Conservation (phyloP, 2,888 invertebrate genomes). For the Creontiades dilutus region DNA sequence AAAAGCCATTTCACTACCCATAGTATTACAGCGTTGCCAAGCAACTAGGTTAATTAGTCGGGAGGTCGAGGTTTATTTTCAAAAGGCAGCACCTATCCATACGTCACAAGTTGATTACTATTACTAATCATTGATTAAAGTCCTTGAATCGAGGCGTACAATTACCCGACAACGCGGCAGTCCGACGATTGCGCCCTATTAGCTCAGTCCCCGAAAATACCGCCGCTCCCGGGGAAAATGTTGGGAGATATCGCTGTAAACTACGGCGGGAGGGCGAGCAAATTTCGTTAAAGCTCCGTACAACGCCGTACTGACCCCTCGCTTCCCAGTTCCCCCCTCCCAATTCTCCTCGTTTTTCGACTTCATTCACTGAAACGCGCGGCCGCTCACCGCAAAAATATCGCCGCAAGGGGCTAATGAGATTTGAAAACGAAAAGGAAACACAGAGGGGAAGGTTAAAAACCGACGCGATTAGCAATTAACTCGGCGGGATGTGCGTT, state of each 20-base stretch:
- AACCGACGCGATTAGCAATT: constrained; percentile 47
- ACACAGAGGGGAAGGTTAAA: constrained; percentile 27
- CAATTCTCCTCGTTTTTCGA: not conserved
- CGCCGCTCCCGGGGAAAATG: not conserved
- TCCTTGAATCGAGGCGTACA: no score
- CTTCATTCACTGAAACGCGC: not conserved
- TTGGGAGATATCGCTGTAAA: not conserved
- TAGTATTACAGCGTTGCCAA: no score
- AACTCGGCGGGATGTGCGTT: constrained; percentile 6
- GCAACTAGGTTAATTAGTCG: no score
- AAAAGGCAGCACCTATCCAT: no score
- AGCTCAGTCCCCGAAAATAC: not conserved
- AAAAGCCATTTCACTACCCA: no score
- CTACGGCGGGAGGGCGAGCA: not conserved
- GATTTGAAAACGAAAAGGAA: constrained; percentile 37
- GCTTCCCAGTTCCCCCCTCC: no score
- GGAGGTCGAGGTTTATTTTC: no score
- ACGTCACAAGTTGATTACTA: no score
- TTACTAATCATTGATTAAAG: no score
- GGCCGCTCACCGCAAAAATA: constrained; percentile 14
- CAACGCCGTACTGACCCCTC: not conserved
- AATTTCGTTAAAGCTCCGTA: constrained; percentile 13
- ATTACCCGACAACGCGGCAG: no score
- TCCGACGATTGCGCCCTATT: no score
- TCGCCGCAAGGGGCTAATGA: constrained; percentile 38